phyloP scores from a whole-genome alignment of 2,888 invertebrate species.

The Drosophila maculinotata region DNA sequence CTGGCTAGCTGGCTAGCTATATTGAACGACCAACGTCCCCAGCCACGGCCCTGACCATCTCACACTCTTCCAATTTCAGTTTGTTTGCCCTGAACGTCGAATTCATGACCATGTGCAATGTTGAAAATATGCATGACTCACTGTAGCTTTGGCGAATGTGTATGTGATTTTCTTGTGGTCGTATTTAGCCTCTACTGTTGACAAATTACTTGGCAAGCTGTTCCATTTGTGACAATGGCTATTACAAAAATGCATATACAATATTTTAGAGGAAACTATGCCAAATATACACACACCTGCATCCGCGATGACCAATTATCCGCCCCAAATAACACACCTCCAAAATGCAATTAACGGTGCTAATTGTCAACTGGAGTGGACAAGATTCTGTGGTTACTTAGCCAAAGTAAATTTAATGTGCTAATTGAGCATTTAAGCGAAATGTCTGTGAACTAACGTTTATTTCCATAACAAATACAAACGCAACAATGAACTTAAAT shows the following conservation, averaged over 20 bases:
- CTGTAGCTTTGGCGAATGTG: slow-evolving; percentile 1
- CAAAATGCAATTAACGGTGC: slow-evolving; percentile 9
- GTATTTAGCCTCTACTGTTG: slow-evolving; percentile 13
- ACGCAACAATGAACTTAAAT: neutral
- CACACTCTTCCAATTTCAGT: slow-evolving; percentile 52
- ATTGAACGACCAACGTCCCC: slow-evolving; percentile 37
- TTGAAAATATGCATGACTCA: slow-evolving; percentile 46
- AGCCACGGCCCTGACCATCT: slow-evolving; percentile 70
- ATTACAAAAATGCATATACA: neutral
- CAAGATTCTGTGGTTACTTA: neutral
- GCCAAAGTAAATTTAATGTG: slow-evolving; percentile 18
- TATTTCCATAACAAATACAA: slow-evolving; percentile 6
- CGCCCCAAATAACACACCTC: slow-evolving; percentile 25
- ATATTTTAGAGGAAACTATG: neutral
- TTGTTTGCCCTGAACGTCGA: slow-evolving; percentile 36
- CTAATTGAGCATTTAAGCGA: slow-evolving; percentile 21
- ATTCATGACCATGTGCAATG: slow-evolving; percentile 59
- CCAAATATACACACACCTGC: neutral
- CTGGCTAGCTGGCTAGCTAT: slow-evolving; percentile 34
- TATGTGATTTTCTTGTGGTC: slow-evolving; percentile 21
- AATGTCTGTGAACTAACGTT: slow-evolving; percentile 9
- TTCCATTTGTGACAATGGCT: slow-evolving; percentile 21
- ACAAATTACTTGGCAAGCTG: slow-evolving; percentile 20
- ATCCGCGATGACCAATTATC: neutral
- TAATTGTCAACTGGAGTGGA: slow-evolving; percentile 17